phyloP scores from a whole-genome alignment of 2,113 vertebrate genomes.

The Semnornis frantzii region DNA sequence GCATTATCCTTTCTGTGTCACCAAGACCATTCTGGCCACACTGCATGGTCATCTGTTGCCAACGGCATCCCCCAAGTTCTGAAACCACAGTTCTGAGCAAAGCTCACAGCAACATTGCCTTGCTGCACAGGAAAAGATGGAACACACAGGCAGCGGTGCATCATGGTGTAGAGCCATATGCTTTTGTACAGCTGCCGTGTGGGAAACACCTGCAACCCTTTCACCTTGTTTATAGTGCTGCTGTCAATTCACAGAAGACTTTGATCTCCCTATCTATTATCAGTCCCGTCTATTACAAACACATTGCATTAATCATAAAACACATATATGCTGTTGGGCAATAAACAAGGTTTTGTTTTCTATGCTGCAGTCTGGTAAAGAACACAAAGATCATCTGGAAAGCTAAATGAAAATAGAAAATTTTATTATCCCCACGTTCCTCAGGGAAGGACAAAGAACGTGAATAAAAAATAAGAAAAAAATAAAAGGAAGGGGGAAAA shows the following conservation, averaged over 20 bases:
- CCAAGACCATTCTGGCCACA: neutral
- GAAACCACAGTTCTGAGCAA: neutral
- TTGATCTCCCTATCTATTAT: conserved; percentile 66
- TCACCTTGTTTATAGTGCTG: conserved; percentile 42
- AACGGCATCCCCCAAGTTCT: neutral
- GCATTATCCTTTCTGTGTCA: neutral
- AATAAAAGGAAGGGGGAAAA: fast-evolving
- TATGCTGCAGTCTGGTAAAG: neutral
- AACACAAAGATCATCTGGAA: conserved; percentile 44
- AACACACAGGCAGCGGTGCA: fast-evolving
- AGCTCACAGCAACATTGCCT: neutral
- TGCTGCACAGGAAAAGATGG: neutral
- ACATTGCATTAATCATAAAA: conserved; percentile 38
- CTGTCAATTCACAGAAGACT: conserved; percentile 50
- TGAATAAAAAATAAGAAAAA: neutral
- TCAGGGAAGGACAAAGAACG: conserved; percentile 11
- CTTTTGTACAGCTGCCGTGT: neutral
- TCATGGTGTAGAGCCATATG: neutral
- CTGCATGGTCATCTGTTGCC: neutral
- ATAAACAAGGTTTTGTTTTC: conserved; percentile 48
- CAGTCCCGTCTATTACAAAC: conserved; percentile 18
- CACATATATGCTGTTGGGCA: neutral
- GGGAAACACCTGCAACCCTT: conserved; percentile 63
- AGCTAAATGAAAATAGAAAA: conserved; percentile 9
- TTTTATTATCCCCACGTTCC: neutral